Evolutionary conservation across 2,888 invertebrate genomes (phyloP), one percentile per base, ranked within the genome.

Genomic region (Coenonympha glycerion): DNA sequence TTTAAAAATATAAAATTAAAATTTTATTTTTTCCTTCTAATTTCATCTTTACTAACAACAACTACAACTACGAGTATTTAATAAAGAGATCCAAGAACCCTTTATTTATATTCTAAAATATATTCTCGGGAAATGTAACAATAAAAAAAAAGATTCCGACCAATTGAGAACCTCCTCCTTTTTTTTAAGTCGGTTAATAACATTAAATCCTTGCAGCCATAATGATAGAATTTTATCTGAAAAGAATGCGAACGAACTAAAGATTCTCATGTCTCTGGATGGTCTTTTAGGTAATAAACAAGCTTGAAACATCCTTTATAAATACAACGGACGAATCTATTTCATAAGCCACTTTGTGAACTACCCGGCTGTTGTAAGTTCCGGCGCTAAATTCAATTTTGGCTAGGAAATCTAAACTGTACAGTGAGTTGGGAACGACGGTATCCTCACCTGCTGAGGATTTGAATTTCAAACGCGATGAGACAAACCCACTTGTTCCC

Each of bases 391-490:
- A 83, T 82, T 79, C 75, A 81, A 83, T 84, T 80, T 76, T 67
- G 76, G 72, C 69, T 69, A 66, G 68, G 71, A 71, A 79, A 81
- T 80, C 75, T 77, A 79, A 81, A 77, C 79, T 70, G 71, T 73
- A 66, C 69, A 71, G 79, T 75, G 79, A 80, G 77, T 79, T 78
- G 72, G 66, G 64, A 67, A 74, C 76, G 77, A 81, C 78, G 68
- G 73, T 68, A 73, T 79, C 77, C 74, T 76, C 83, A 85, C 82
- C 83, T 83, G 79, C 72, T 73, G 63, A 61, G 64, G 60, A 81
- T 86, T 80, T 84, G 82, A 83, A 84, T 73, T 85, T 86, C 81
- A 84, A 81, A 84, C 84, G 66, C 69, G 73, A 69, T 63, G 68
- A 73, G 73, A 76, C 75, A 77, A 76, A 71, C 72, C 73, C 68